Base-by-base conservation (phyloP, 2,888 invertebrate species). In the Nysson spinosus region DNA sequence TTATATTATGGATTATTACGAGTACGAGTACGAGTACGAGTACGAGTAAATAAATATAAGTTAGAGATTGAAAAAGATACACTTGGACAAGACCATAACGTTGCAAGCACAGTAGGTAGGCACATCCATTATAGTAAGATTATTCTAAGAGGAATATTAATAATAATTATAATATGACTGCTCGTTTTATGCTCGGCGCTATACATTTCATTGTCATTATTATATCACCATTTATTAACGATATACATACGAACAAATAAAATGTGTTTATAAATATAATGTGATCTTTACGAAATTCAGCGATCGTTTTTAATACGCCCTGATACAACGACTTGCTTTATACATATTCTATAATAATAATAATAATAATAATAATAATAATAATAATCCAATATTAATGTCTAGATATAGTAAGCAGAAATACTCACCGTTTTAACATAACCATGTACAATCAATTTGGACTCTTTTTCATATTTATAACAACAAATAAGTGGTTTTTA, bases 131-230 rank as follows among this genome's bases (percentile, higher is more conserved):
- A 78, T 69, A 66, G 74, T 81, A 80, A 80, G 78, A 69, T 73
- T 71, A 80, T 75, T 62, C 61, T 74, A 72, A 77, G 62, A 72
- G 71, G 72, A 79, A 81, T 79, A 83, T 79, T 81, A 81, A 82
- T 80, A 77, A 84, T 84, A 79, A 83, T 81, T 80, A 83, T 82
- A 83, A 81, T 81, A 83, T 75, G 80, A 84, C 80, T 82, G 83
- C 83, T 85, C 83, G 81, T 83, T 85, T 83, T 84, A 83, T 82
- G 82, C 83, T 85, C 85, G 83, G 83, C 85, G 85, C 83, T 85
- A 85, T 85, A 83, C 84, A 85, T 85, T 85, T 85, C 85, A 85
- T 84, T 85, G 85, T 85, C 85, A 85, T 85, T 84, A 85, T 83
- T 85, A 84, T 84, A 83, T 83, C 81, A 81, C 79, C 82, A 84